Evolutionary conservation across 2,888 invertebrate genomes (phyloP), one percentile per base, ranked within the genome.

Genomic region (Dasysyrphus tricinctus): DNA sequence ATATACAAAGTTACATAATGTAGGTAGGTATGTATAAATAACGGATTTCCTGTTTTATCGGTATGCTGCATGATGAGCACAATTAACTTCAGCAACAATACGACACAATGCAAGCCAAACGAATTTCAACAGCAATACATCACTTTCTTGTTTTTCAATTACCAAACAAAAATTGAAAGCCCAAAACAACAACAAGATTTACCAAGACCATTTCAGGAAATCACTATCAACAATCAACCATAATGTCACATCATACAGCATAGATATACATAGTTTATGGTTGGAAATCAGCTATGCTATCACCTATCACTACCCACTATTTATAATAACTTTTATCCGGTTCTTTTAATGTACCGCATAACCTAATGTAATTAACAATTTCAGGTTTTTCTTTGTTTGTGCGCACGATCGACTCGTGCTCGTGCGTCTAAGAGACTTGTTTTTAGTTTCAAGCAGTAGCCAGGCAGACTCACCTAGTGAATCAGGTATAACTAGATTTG

Each of bases 401-500:
- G 54, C 39, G 56, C 54, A 24, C 24, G 54, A 49, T 72, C 24
- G 19, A 12, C 57, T 80, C 34, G 75, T 67, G 65, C 57, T 80
- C 34, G 75, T 67, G 65, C 49, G 39, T 49, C n/a, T 65, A 19
- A 11, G 11, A 32, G 61, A n/a, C 61, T 74, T 74, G 70, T 56
- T 69, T 74, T 49, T 9, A n/a, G 37, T 49, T 79, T 65, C 19
- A 24, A 39, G 69, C 51, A 39, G 37, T 0, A 39, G 61, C 32
- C 32, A 44, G 29, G 47, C 67, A 73, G 73, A 63, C 81, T 72
- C 57, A 61, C 86, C 82, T 72, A 82, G 72, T 75, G 67, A 82
- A 79, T 82, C 86, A 86, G 86, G 86, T 78, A 79, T 72, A 86
- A 82, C 86, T 70, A 79, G 86, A 86, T 86, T 82, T 51, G 54